phyloP scores from a whole-genome alignment of 2,888 invertebrate genomes.

The Drosophila aldrichi region DNA sequence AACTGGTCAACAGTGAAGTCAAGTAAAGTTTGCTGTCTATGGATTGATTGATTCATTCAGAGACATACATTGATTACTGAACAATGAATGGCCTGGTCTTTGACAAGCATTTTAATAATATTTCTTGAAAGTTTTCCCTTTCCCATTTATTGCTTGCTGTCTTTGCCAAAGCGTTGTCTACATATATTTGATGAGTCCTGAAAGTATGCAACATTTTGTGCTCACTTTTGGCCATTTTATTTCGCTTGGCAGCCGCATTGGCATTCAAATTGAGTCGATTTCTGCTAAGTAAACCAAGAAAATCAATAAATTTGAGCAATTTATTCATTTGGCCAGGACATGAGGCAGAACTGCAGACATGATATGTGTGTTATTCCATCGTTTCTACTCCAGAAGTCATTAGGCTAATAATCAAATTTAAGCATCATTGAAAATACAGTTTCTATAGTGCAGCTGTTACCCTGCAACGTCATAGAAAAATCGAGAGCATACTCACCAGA shows the following conservation, averaged over 20 bases:
- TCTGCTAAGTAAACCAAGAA: background rate
- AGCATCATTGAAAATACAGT: background rate
- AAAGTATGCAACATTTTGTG: conserved; percentile 57
- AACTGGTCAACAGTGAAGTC: background rate
- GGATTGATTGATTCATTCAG: background rate
- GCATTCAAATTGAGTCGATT: conserved; percentile 26
- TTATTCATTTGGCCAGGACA: conserved; percentile 28
- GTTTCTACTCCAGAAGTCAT: too few relatives aligned
- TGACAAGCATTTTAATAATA: background rate
- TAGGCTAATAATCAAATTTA: too few relatives aligned
- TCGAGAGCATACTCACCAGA: conserved; percentile 84
- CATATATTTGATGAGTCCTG: conserved; percentile 22
- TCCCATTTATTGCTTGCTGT: background rate
- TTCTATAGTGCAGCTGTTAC: background rate
- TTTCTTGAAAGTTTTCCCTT: background rate
- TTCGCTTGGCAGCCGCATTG: conserved; percentile 30
- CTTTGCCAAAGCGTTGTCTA: background rate
- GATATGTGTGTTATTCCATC: too few relatives aligned
- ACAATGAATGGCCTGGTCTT: too few relatives aligned
- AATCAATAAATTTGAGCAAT: conserved; percentile 46
- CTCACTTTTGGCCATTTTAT: conserved; percentile 7
- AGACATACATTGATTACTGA: background rate
- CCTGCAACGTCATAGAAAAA: background rate
- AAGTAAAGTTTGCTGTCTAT: background rate
- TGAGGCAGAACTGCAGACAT: too few relatives aligned